Evolutionary conservation across 2,797 vertebrate species (phyloP).

Genomic region (Sebastes iracundus): DNA sequence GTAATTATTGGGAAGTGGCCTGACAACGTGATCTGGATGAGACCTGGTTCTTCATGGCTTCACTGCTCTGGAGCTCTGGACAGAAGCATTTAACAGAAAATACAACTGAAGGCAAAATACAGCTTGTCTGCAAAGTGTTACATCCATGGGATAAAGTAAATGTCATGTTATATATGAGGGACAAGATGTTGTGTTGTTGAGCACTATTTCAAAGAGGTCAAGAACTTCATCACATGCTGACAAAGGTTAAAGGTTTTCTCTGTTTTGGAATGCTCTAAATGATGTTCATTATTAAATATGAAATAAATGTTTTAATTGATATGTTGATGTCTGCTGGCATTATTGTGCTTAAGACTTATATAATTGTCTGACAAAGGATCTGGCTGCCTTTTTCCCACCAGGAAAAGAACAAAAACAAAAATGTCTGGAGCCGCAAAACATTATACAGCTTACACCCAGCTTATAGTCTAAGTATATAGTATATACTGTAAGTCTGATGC

Average conservation of each 20-base stretch:
- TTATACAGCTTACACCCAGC: too few relatives aligned
- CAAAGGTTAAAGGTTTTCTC: neutral
- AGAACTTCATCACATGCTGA: neutral
- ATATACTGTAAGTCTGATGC: too few relatives aligned
- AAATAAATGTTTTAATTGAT: conserved; percentile 30
- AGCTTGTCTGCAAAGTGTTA: too few relatives aligned
- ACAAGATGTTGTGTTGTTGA: neutral
- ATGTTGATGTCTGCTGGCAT: neutral
- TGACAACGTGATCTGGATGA: neutral
- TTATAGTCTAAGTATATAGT: too few relatives aligned
- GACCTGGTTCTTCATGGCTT: neutral
- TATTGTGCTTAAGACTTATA: neutral
- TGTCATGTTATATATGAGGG: neutral
- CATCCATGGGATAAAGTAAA: neutral
- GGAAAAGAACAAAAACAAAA: neutral
- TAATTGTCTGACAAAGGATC: neutral
- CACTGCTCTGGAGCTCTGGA: neutral
- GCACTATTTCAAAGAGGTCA: neutral
- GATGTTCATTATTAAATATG: neutral
- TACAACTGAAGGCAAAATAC: neutral
- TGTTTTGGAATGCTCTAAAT: neutral
- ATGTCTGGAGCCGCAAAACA: too few relatives aligned
- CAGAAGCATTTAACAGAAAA: neutral
- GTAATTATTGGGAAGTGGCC: neutral
- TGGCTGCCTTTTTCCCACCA: neutral